Conservation (phyloP, 2,888 invertebrate genomes). For the Cactoblastis cactorum region DNA sequence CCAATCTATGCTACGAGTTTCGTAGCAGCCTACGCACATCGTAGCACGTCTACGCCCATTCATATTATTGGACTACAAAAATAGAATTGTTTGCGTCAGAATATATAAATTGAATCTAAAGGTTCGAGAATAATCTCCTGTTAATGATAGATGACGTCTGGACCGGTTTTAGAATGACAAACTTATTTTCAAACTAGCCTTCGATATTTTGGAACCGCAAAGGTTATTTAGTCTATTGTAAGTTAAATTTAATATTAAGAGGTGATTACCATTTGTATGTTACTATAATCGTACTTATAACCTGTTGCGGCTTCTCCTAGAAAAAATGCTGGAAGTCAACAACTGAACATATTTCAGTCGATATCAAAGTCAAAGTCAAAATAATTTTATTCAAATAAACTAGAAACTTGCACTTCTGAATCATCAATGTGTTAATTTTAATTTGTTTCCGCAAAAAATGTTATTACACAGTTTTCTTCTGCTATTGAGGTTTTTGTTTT, state of each 20-base stretch:
- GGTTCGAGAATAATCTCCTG: constrained; percentile 1
- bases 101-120: constrained; percentile 3
- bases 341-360: no score
- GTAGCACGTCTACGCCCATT: constrained; percentile 28
- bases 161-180: constrained; percentile 3
- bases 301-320: no score
- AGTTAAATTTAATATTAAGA: not conserved
- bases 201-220: not conserved
- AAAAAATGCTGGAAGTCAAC: no score
- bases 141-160: constrained; percentile 8
- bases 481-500: no score
- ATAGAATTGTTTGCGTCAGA: constrained; percentile 11
- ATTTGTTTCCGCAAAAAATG: no score
- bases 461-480: no score
- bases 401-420: no score
- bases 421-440: no score
- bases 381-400: no score
- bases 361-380: no score
- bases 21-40: constrained; percentile 41
- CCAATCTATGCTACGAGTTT: constrained; percentile 33
- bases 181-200: not conserved
- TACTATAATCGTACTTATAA: no score
- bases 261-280: no score
- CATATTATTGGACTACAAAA: constrained; percentile 6
- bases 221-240: not conserved